Conservation (phyloP, 2,888 invertebrate genomes). For the Seira ritae region DNA sequence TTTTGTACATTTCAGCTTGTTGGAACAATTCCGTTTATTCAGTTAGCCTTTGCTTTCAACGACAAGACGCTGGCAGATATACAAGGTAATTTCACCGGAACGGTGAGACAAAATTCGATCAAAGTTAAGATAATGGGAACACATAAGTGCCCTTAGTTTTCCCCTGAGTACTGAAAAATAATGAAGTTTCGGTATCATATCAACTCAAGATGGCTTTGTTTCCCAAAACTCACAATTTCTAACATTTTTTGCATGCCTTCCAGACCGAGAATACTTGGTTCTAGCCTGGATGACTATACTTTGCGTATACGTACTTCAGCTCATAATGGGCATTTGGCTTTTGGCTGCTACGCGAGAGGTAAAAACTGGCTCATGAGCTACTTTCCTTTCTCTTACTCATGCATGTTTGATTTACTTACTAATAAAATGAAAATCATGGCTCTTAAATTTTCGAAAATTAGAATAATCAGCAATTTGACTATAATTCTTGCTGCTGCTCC, state of each 20-base stretch:
- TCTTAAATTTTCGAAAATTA: background rate
- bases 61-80: slow-evolving; percentile 64
- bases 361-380: slow-evolving; percentile 5
- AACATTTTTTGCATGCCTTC: slow-evolving; percentile 10
- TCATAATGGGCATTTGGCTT: slow-evolving; percentile 70
- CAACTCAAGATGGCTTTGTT: background rate
- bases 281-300: slow-evolving; percentile 67
- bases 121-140: too few relatives aligned
- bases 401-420: background rate
- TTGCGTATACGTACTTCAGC: slow-evolving; percentile 68
- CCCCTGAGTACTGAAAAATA: background rate
- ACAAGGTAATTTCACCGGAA: slow-evolving; percentile 52
- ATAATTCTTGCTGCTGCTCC: background rate
- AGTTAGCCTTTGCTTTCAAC: slow-evolving; percentile 68
- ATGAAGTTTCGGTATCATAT: background rate
- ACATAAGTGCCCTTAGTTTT: too few relatives aligned
- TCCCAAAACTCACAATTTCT: too few relatives aligned
- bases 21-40: slow-evolving; percentile 70
- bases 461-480: slow-evolving; percentile 8
- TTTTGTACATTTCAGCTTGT: slow-evolving; percentile 67
- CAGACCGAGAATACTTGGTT: slow-evolving; percentile 66
- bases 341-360: slow-evolving; percentile 69
- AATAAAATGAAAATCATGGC: background rate
- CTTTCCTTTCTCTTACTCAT: background rate
- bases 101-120: background rate